Evolutionary conservation across 2,888 invertebrate species (phyloP), one percentile per base, ranked within the genome.

Genomic region (Camptogramma bilineatum): DNA sequence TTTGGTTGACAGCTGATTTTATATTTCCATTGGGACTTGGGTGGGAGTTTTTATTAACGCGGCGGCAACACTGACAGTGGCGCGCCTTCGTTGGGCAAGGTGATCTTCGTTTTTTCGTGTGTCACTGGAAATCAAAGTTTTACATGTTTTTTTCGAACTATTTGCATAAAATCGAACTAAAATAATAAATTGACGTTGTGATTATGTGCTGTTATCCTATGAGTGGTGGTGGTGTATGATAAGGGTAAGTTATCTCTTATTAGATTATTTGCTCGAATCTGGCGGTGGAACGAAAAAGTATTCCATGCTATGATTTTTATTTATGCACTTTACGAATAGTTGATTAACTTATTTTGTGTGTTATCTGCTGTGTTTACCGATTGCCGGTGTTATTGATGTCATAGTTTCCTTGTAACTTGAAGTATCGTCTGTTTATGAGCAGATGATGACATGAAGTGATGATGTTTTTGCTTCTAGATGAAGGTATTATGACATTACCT

Each of bases 171-270:
- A 83, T 83, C 79, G 73, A 61, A 70, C 76, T 73, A 71, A 82
- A 80, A 82, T 82, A 75, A 73, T 75, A 75, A 76, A 80, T 76
- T 81, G 80, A 82, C 81, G 72, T 83, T 83, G 90, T 91, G 90
- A 91, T 90, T 91, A 91, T 90, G 90, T 90, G 87, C 85, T 83
- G 87, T 86, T 85, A 87, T 84, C 83, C 79, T 78, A 80, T 82
- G 86, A 85, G 87, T 82, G 79, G 76, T 77, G 73, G 84, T 86
- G 84, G 83, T 82, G 86, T 85, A 83, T 83, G 89, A 90, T 90
- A 91, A 90, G 86, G 90, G 92, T 92, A 86, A 91, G 91, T 76
- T 81, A 74, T 71, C 62, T 52, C 62, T 74, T 78, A 76, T 76
- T 71, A 76, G 69, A 75, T n/a, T 81, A 75, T 85, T 84, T 82